A percentile compares a stretch with the other conserved stretches of the same genome.
Evolutionary conservation across 2,113 vertebrate genomes (phyloP).

Genomic region (Anas platyrhynchos): DNA sequence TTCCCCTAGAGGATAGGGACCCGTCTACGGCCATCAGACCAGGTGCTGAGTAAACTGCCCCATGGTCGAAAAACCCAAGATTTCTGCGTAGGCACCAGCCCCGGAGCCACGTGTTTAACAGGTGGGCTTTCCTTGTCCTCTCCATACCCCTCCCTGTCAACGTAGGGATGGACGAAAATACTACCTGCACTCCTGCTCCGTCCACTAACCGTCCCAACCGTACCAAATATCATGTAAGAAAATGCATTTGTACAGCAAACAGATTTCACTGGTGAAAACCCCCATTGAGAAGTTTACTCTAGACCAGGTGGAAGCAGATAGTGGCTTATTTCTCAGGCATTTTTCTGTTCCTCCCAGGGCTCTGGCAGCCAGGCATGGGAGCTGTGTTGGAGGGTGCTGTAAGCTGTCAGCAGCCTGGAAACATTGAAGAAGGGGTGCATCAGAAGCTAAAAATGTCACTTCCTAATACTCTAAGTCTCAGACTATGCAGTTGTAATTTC

Average conservation of each 20-base stretch:
- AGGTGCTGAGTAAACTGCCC: too few species aligned
- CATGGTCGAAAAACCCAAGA: too few species aligned
- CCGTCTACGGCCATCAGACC: too few species aligned
- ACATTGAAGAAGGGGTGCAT: not conserved
- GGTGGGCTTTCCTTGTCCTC: too few species aligned
- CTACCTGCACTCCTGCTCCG: too few species aligned
- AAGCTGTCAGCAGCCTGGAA: not conserved
- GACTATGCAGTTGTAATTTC: not conserved
- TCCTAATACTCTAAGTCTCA: not conserved
- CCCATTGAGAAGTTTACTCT: not conserved
- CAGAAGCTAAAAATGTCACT: not conserved
- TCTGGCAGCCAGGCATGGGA: not conserved
- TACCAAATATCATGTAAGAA: not conserved
- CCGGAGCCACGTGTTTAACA: too few species aligned
- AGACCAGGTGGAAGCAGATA: not conserved
- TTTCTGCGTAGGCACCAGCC: too few species aligned
- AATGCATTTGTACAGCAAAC: not conserved
- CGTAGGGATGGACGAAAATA: too few species aligned
- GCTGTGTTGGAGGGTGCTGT: not conserved
- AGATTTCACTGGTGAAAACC: not conserved
- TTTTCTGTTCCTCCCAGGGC: not conserved
- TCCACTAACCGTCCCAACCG: too few species aligned
- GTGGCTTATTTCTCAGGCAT: not conserved
- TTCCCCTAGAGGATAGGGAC: too few species aligned
- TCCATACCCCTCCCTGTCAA: too few species aligned